A percentile compares a stretch with the other conserved stretches of the same genome.
Conservation (phyloP, 2,888 invertebrate genomes). For the Poecilobothrus nobilitatus region DNA sequence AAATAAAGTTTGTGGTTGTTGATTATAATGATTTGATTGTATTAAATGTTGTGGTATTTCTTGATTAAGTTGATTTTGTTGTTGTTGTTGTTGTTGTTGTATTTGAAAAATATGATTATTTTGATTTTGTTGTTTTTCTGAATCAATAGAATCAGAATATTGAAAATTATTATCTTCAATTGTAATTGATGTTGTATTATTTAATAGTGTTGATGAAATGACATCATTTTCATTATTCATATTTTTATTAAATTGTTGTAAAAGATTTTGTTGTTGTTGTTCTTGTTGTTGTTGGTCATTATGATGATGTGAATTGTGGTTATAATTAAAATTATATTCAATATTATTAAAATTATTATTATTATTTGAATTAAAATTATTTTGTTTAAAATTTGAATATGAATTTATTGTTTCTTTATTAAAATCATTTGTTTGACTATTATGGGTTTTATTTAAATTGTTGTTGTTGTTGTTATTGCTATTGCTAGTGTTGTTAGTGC, state of each 20-base stretch:
- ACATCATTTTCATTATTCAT: not conserved
- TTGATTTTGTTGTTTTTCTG: conserved; percentile 14
- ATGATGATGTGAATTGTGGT: not conserved
- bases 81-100: conserved; percentile 17
- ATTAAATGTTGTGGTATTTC: not conserved
- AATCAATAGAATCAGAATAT: too few species aligned
- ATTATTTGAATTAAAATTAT: conserved; percentile 31
- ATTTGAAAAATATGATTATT: conserved; percentile 2
- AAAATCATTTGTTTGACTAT: conserved; percentile 9
- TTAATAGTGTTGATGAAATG: not conserved
- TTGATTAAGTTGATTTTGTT: not conserved
- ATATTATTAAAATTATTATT: conserved; percentile 22
- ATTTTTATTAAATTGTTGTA: not conserved
- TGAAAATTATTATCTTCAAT: conserved; percentile 10
- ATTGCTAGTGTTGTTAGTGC: conserved; percentile 23
- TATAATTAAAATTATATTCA: too few species aligned
- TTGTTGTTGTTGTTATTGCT: conserved; percentile 7
- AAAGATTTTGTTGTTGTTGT: conserved; percentile 12
- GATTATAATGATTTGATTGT: not conserved
- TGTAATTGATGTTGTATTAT: not conserved
- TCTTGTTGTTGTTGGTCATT: conserved; percentile 14
- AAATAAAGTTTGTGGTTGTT: conserved; percentile 1
- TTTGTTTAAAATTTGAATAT: conserved; percentile 30
- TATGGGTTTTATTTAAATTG: conserved; percentile 9
- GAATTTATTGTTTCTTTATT: conserved; percentile 12